phyloP scores from a whole-genome alignment of 2,113 vertebrate genomes.

The Chroicocephalus ridibundus region DNA sequence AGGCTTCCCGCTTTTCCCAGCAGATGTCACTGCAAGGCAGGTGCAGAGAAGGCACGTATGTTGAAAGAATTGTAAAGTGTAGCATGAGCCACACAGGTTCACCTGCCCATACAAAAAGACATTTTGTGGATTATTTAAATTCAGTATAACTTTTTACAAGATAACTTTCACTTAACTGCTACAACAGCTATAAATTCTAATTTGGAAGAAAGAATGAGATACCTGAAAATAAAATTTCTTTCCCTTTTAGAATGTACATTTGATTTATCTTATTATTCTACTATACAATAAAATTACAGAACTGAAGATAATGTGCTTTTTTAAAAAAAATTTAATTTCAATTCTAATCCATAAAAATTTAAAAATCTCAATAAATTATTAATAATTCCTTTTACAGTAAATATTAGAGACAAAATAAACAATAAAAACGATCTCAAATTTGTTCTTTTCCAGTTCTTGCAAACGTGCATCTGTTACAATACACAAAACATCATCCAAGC shows the following conservation, averaged over 20 bases:
- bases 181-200: not conserved
- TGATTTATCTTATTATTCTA: not conserved
- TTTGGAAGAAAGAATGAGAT: not conserved
- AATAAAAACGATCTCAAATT: not conserved
- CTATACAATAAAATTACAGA: no score
- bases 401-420: not conserved
- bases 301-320: no score
- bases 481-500: not conserved
- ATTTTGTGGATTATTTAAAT: not conserved
- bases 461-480: not conserved
- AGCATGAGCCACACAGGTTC: not conserved
- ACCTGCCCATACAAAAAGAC: not conserved
- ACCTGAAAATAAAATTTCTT: not conserved
- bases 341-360: not conserved
- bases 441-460: not conserved
- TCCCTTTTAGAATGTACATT: not conserved
- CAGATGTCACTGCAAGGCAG: constrained; percentile 27
- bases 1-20: not conserved
- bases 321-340: not conserved
- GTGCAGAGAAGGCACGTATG: not conserved
- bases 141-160: not conserved
- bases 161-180: not conserved
- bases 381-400: not conserved
- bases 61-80: rapidly evolving
- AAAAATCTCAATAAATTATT: not conserved